phyloP scores from a whole-genome alignment of 2,888 invertebrate genomes.

The Amaurobius ferox region DNA sequence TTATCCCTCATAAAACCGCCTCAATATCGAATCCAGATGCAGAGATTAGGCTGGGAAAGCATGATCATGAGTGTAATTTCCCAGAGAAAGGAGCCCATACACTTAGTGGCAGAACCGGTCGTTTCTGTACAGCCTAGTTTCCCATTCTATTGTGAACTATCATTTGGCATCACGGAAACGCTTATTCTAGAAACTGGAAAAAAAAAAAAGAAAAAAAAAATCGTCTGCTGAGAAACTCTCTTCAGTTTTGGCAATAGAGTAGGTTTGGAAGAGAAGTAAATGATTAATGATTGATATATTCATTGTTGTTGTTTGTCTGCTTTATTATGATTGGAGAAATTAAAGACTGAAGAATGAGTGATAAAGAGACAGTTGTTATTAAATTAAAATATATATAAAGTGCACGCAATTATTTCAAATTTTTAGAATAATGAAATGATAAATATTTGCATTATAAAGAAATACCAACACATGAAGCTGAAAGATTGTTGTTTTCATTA shows the following conservation, averaged over 20 bases:
- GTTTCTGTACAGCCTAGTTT: slow-evolving; percentile 49
- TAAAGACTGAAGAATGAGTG: too few species aligned
- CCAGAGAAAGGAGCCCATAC: slow-evolving; percentile 9
- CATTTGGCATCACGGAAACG: slow-evolving; percentile 28
- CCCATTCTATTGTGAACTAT: slow-evolving; percentile 44
- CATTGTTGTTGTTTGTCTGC: background rate
- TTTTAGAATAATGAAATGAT: too few species aligned
- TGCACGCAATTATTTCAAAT: too few species aligned
- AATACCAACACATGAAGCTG: too few species aligned
- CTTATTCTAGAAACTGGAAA: background rate
- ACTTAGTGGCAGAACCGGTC: slow-evolving; percentile 40
- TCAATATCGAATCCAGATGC: background rate
- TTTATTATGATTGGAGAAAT: background rate
- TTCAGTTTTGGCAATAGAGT: background rate
- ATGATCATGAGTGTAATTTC: background rate
- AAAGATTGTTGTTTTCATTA: too few species aligned
- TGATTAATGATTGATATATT: background rate
- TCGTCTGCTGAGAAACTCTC: background rate
- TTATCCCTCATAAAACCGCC: background rate
- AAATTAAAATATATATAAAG: too few species aligned
- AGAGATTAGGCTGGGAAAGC: background rate
- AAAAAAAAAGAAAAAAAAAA: background rate
- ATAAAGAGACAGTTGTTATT: too few species aligned
- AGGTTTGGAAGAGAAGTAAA: background rate
- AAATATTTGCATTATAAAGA: too few species aligned